Evolutionary conservation across 2,888 invertebrate species (phyloP).

Genomic region (Nemoura dubitans): DNA sequence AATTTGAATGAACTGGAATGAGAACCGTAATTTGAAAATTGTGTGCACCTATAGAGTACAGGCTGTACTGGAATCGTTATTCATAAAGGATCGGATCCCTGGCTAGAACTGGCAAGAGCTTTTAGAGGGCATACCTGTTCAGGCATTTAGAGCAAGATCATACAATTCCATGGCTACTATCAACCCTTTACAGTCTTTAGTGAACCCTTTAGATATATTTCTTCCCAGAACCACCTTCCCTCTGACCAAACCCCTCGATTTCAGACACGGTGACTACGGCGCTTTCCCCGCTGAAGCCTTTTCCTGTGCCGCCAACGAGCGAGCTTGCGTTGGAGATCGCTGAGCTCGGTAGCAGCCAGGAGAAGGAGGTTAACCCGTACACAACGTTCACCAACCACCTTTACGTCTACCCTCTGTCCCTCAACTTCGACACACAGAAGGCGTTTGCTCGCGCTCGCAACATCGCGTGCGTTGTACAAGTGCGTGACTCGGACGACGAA

Average conservation of each 20-base stretch:
- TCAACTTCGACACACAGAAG: slow-evolving; percentile 92
- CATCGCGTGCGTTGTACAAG: slow-evolving; percentile 89
- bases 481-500: slow-evolving; percentile 83
- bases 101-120: no score
- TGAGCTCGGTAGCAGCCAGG: slow-evolving; percentile 78
- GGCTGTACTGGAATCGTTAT: no score
- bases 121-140: no score
- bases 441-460: slow-evolving; percentile 92
- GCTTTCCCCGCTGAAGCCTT: slow-evolving; percentile 84
- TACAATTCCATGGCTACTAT: no score
- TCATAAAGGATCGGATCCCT: no score
- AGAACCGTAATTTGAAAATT: no score
- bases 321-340: slow-evolving; percentile 85
- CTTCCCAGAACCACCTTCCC: no score
- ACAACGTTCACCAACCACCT: slow-evolving; percentile 88
- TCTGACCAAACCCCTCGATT: slow-evolving; percentile 51
- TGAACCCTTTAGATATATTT: no score
- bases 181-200: no score
- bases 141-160: no score
- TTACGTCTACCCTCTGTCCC: slow-evolving; percentile 87
- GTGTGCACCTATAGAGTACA: no score
- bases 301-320: slow-evolving; percentile 78
- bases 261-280: slow-evolving; percentile 86
- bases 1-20: no score
- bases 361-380: slow-evolving; percentile 77